phyloP scores from a whole-genome alignment of 2,888 invertebrate genomes.

The Sinopyrophorus schimmeli region DNA sequence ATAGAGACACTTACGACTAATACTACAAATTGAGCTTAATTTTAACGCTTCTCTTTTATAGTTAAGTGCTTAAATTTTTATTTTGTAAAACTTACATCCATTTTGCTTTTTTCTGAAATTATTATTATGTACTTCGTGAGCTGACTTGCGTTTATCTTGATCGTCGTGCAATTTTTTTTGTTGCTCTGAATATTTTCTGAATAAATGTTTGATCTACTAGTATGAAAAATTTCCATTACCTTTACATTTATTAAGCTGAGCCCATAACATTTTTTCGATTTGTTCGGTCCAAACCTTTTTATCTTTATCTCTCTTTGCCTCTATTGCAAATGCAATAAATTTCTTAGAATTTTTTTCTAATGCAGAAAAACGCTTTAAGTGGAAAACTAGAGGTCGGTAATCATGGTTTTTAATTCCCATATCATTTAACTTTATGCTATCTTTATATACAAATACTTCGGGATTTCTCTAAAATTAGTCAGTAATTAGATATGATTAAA shows the following conservation, averaged over 20 bases:
- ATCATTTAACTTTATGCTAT: slow-evolving; percentile 46
- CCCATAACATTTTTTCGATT: slow-evolving; percentile 47
- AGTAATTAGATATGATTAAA: background rate
- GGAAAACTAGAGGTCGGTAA: slow-evolving; percentile 42
- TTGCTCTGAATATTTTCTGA: no score
- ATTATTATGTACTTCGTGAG: no score
- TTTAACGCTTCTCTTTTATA: no score
- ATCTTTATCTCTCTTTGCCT: slow-evolving; percentile 44
- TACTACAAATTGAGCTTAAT: no score
- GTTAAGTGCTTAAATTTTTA: no score
- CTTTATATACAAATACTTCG: slow-evolving; percentile 44
- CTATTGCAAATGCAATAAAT: slow-evolving; percentile 32
- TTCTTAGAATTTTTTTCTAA: slow-evolving; percentile 23
- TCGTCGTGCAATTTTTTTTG: no score
- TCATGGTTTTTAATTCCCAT: slow-evolving; percentile 45
- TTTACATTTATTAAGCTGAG: slow-evolving; percentile 46
- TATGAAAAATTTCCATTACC: no score
- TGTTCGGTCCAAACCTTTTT: slow-evolving; percentile 45
- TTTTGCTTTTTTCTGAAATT: no score
- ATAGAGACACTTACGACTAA: no score
- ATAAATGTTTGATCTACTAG: no score
- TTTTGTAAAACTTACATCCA: no score
- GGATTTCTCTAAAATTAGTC: slow-evolving; percentile 37
- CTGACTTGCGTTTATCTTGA: no score
- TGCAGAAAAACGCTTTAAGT: slow-evolving; percentile 37